Percentiles rank a stretch among this genome's conserved stretches.
Evolutionary conservation across 1,140 invertebrate genomes (phyloP).

Genomic region (Zaprionus vittiger): DNA sequence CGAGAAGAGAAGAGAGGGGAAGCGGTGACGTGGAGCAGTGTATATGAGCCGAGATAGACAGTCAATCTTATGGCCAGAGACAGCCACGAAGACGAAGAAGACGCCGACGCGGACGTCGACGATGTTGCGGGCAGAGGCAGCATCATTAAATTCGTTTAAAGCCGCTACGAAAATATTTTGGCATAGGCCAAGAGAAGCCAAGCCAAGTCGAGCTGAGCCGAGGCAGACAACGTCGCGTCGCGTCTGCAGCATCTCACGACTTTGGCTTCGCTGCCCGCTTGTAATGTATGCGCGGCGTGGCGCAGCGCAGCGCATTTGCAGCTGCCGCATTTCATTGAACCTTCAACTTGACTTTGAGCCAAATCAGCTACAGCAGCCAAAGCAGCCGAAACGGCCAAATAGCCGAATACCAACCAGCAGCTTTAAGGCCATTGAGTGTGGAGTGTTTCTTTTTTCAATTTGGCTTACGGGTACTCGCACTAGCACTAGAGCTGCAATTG

Average conservation of each 20-base stretch:
- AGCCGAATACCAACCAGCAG: constrained; percentile 15
- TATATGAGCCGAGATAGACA: constrained; percentile 64
- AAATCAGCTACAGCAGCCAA: constrained; percentile 7
- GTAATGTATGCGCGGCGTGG: constrained; percentile 74
- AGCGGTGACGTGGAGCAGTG: background rate
- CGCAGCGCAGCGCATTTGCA: constrained; percentile 42
- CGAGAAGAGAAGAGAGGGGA: too few species aligned
- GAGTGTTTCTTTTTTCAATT: constrained; percentile 5
- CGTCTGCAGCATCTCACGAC: constrained; percentile 70
- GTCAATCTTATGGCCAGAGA: constrained; percentile 76
- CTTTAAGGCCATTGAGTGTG: background rate
- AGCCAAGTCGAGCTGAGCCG: background rate
- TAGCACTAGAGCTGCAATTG: background rate
- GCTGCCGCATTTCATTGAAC: constrained; percentile 80
- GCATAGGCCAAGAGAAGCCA: constrained; percentile 50
- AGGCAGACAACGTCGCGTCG: constrained; percentile 25
- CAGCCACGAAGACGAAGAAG: constrained; percentile 57
- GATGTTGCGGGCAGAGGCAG: constrained; percentile 54
- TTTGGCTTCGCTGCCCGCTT: constrained; percentile 55
- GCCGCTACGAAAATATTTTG: constrained; percentile 68
- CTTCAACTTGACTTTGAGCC: constrained; percentile 78
- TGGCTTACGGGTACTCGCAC: background rate
- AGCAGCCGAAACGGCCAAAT: background rate
- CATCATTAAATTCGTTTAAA: constrained; percentile 81
- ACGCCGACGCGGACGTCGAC: constrained; percentile 23